A percentile compares a stretch with the other conserved stretches of the same genome.
phyloP scores from a whole-genome alignment of 2,797 vertebrate species.

The Paratrypauchen microcephalus region DNA sequence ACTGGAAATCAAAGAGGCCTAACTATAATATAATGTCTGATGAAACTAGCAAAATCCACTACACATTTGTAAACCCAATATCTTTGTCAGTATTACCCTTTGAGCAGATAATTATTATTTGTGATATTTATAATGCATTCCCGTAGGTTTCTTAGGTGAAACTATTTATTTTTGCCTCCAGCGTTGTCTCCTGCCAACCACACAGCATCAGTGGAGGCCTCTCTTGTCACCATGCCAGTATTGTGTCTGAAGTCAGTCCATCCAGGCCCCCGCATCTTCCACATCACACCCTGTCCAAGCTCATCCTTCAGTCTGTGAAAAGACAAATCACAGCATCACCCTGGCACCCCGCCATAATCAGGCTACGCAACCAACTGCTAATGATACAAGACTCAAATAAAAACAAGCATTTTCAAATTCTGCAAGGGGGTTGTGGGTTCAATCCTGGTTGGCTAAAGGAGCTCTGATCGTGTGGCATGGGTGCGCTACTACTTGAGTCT shows the following conservation, averaged over 20 bases:
- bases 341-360: conserved; percentile 65
- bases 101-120: background rate
- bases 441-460: background rate
- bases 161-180: background rate
- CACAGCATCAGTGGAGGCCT: conserved; percentile 40
- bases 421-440: background rate
- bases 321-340: conserved; percentile 69
- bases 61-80: background rate
- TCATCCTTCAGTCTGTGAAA: conserved; percentile 74
- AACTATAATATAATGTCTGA: background rate
- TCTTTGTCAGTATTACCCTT: background rate
- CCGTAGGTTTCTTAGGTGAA: background rate
- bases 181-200: conserved; percentile 4
- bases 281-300: conserved; percentile 60
- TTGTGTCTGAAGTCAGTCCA: conserved; percentile 76
- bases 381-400: conserved; percentile 41
- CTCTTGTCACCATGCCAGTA: conserved; percentile 77
- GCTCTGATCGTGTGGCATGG: background rate
- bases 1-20: background rate
- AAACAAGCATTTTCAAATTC: background rate
- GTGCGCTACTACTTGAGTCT: too few species aligned
- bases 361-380: conserved; percentile 67
- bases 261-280: conserved; percentile 60
- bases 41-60: background rate
- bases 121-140: background rate